Evolutionary conservation across 2,797 vertebrate genomes (phyloP).

Genomic region (Otolemur crassicaudatus): DNA sequence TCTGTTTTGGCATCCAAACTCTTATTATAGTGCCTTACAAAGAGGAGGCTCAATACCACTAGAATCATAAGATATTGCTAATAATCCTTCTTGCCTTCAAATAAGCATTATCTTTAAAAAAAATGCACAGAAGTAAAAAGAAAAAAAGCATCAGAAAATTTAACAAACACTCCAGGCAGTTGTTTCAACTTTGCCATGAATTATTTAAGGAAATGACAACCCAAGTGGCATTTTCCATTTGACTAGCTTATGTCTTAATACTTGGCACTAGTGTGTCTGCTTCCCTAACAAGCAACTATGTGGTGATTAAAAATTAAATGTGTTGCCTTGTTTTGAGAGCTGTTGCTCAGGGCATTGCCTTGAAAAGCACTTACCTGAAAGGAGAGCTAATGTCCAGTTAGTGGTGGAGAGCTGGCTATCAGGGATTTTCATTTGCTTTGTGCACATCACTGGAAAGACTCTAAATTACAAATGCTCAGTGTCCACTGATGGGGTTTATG

Average conservation of each 20-base stretch:
- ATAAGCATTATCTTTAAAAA: neutral
- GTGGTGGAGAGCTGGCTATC: neutral
- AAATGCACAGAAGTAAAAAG: neutral
- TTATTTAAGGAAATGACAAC: neutral
- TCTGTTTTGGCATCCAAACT: neutral
- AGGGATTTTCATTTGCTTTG: constrained; percentile 50
- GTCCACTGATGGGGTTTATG: constrained; percentile 27
- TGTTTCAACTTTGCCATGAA: neutral
- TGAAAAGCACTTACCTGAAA: constrained; percentile 61
- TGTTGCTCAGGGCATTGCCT: neutral
- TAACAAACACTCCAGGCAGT: neutral
- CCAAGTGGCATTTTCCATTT: constrained; percentile 22
- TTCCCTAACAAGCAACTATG: neutral
- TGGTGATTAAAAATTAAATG: constrained; percentile 59
- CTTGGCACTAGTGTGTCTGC: neutral
- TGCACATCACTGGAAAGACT: neutral
- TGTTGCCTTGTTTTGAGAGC: neutral
- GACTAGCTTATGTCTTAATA: neutral
- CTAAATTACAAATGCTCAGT: constrained; percentile 59
- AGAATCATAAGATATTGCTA: neutral
- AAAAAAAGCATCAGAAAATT: neutral
- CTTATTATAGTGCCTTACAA: fast-evolving
- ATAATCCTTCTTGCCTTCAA: neutral
- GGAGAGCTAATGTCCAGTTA: neutral
- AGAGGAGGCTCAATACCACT: neutral